Evolutionary conservation across 1,140 invertebrate species (phyloP), one percentile per base, ranked within the genome.

Genomic region (Pseudomyrmex pallidus): DNA sequence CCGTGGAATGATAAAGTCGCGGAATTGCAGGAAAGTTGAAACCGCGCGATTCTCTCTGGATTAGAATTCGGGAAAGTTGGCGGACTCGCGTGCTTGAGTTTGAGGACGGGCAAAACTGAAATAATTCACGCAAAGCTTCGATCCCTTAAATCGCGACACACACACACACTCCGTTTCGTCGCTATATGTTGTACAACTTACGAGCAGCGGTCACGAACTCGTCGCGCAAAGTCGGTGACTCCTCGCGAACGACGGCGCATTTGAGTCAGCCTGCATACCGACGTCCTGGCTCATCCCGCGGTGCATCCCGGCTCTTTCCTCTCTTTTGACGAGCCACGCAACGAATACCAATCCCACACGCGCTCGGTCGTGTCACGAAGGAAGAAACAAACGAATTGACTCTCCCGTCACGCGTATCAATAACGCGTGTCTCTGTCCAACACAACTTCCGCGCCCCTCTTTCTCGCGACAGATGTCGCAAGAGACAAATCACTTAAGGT

Each of bases 291-390:
- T 88, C 87, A 88, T 88, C 85, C 83, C 74, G 83, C 35, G 35
- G 35, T 7, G 35, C 35, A 35, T 35, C 54, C 50, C 54, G 61
- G 46, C 61, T 73, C 62, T 82, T 87, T 77, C 35, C 85, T 73
- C 61, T 54, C 74, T 35, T 87, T 84, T 74, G 57, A 74, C 70
- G 63, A 78, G 44, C 52, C 70, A 72, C 74, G 77, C 87, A 74
- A 83, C 86, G 87, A 89, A 89, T 89, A 67, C 80, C 87, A 84
- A 89, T 86, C 74, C 87, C 74, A 89, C 84, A 87, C 70, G 82
- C 66, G 68, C 44, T 62, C 10, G 62, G 35, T 35, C 35, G 54
- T 17, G 56, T 83, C 35, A 56, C 25, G 35, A 59, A 22, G 70
- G 48, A 72, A 61, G 15, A 35, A 35, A 22, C 35, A 54, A 77